phyloP scores from a whole-genome alignment of 2,797 vertebrate species.

The Lycodopsis pacificus region DNA sequence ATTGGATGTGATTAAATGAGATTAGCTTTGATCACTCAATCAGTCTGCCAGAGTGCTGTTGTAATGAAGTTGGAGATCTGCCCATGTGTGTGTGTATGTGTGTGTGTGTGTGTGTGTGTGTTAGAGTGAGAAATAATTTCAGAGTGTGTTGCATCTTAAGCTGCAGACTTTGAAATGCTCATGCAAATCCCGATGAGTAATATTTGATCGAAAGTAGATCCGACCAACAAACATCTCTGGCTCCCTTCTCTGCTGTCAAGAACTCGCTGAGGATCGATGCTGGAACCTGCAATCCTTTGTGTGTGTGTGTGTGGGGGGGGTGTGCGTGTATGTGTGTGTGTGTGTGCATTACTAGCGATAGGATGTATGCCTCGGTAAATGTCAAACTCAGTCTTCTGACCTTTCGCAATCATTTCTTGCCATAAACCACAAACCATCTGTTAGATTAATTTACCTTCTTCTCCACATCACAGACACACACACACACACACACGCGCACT shows the following conservation, averaged over 20 bases:
- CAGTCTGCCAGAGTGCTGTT: slow-evolving; percentile 64
- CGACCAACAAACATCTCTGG: neutral
- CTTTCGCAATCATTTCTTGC: slow-evolving; percentile 67
- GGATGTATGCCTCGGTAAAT: slow-evolving; percentile 64
- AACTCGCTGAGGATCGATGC: neutral
- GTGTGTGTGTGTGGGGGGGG: neutral
- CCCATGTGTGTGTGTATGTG: slow-evolving; percentile 34
- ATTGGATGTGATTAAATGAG: slow-evolving; percentile 78
- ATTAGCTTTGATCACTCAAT: slow-evolving; percentile 80
- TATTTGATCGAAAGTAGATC: slow-evolving; percentile 45
- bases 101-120: neutral
- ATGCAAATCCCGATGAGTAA: slow-evolving; percentile 43
- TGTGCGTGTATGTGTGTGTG: neutral
- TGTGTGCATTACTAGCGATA: slow-evolving; percentile 32
- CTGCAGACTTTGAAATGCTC: slow-evolving; percentile 36
- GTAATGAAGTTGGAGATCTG: slow-evolving; percentile 69
- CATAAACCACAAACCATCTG: slow-evolving; percentile 63
- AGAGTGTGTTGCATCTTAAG: slow-evolving; percentile 33
- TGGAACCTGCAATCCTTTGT: slow-evolving; percentile 2
- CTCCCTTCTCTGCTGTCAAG: slow-evolving; percentile 10
- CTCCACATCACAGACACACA: slow-evolving; percentile 11
- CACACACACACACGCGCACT: no score
- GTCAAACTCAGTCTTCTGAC: slow-evolving; percentile 69
- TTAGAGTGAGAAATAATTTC: neutral
- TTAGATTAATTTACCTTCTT: slow-evolving; percentile 60